These are phyloP conservation scores for Charina bottae DNA, from an alignment of 2,113 vertebrate species.

Conservation along the genomic window DNA sequence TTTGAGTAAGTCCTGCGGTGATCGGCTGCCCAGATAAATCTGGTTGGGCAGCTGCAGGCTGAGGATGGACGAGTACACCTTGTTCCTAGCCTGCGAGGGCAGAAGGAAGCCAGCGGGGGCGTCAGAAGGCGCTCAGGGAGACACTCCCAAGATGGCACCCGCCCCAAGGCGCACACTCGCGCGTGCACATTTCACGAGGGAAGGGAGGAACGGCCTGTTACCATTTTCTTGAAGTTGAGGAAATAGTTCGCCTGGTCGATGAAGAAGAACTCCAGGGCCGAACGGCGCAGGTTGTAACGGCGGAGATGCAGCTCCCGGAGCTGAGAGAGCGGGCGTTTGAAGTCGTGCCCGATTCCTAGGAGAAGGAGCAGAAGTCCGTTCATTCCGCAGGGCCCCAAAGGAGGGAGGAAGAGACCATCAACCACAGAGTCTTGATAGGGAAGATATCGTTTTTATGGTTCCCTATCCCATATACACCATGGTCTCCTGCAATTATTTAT, in stretches of 20 bases:
- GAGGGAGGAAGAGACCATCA: no score
- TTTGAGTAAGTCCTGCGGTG: conserved; percentile 93
- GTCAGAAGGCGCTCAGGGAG: fast-evolving
- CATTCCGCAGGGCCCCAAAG: neutral
- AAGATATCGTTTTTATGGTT: neutral
- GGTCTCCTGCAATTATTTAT: no score
- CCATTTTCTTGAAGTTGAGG: conserved; percentile 95
- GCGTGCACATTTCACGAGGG: no score
- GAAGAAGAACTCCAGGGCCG: conserved; percentile 96
- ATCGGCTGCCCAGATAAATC: conserved; percentile 89
- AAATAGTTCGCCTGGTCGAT: conserved; percentile 97
- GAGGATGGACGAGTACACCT: conserved; percentile 91
- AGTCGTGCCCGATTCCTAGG: conserved; percentile 90
- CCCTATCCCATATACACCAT: neutral
- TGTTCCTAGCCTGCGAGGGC: conserved; percentile 85
- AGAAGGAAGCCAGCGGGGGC: fast-evolving
- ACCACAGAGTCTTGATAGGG: no score
- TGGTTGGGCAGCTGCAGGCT: conserved; percentile 86
- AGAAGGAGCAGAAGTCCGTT: fast-evolving
- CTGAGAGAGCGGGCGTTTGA: conserved; percentile 91
- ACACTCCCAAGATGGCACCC: neutral
- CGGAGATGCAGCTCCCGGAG: conserved; percentile 93
- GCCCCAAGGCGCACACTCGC: no score
- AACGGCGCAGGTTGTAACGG: conserved; percentile 95
- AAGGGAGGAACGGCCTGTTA: neutral